Percentiles rank a stretch among this genome's conserved stretches.
Conservation (phyloP, 2,113 vertebrate species). For the Onychostoma macrolepis region DNA sequence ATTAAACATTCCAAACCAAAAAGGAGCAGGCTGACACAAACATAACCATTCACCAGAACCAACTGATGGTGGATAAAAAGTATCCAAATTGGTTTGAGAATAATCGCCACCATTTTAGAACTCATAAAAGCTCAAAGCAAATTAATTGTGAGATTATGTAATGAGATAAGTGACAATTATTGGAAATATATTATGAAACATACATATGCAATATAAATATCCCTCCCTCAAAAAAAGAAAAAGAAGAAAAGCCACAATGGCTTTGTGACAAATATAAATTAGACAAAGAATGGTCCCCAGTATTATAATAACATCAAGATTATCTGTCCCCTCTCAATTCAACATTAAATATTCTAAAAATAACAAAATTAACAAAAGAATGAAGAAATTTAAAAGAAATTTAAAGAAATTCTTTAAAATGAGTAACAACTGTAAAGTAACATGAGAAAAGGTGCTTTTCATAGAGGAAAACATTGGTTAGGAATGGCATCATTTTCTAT, state of each 20-base stretch:
- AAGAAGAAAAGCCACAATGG: conserved; percentile 35
- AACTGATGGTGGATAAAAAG: background rate
- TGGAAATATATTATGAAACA: conserved; percentile 32
- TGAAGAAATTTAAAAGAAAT: background rate
- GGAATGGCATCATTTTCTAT: conserved; percentile 21
- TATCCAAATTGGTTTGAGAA: conserved; percentile 16
- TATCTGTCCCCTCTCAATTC: conserved; percentile 36
- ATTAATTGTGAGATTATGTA: conserved; percentile 1
- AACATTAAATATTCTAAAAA: conserved; percentile 50
- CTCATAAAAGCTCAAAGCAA: conserved; percentile 9
- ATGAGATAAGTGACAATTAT: conserved; percentile 21
- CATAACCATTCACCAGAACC: background rate
- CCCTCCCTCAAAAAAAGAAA: background rate
- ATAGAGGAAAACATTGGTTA: conserved; percentile 46
- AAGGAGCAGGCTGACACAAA: conserved; percentile 7
- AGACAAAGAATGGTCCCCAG: conserved; percentile 36
- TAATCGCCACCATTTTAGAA: background rate
- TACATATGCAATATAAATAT: conserved; percentile 25
- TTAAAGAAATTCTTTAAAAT: conserved; percentile 46
- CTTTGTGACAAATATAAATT: conserved; percentile 45
- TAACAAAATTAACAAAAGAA: conserved; percentile 11
- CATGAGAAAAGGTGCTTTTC: conserved; percentile 59
- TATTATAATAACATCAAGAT: conserved; percentile 3
- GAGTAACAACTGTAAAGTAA: conserved; percentile 38
- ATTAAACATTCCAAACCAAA: background rate